Evolutionary conservation across 2,888 invertebrate genomes (phyloP).

Genomic region (Dynastes maya): DNA sequence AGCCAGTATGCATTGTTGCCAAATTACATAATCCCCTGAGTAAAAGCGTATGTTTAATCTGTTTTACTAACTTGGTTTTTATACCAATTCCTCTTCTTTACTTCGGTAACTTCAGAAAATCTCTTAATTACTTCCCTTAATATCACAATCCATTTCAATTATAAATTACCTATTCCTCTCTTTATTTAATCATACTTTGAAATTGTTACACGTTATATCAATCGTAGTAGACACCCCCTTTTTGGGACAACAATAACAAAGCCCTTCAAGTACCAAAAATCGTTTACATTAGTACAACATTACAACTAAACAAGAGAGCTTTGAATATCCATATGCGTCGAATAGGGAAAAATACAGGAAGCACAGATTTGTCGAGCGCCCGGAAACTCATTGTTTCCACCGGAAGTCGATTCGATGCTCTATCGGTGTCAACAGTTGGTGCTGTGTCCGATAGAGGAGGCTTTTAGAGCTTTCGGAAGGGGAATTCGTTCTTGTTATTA

Average conservation of each 20-base stretch:
- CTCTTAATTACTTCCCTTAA: too few species aligned
- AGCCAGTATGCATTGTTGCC: too few species aligned
- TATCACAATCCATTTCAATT: too few species aligned
- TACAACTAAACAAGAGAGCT: not conserved
- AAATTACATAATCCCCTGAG: too few species aligned
- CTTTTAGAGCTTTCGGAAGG: slow-evolving; percentile 1
- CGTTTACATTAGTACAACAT: not conserved
- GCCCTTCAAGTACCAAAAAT: slow-evolving; percentile 9
- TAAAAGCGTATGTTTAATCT: too few species aligned
- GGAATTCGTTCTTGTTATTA: not conserved
- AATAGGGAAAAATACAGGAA: slow-evolving; percentile 34
- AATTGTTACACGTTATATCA: not conserved
- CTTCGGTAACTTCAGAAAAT: too few species aligned
- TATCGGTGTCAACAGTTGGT: slow-evolving; percentile 49
- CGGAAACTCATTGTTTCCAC: slow-evolving; percentile 39
- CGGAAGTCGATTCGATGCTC: slow-evolving; percentile 23
- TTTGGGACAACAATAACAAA: not conserved
- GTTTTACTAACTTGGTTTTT: too few species aligned
- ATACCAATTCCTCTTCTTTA: too few species aligned
- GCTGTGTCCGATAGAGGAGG: not conserved
- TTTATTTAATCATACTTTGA: too few species aligned
- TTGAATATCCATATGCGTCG: not conserved
- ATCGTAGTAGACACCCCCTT: slow-evolving; percentile 5
- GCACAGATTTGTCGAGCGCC: slow-evolving; percentile 40
- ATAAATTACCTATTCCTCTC: too few species aligned